A percentile compares a stretch with the other conserved stretches of the same genome.
Conservation (phyloP, 2,113 vertebrate species). For the Mormyrus lacerda region DNA sequence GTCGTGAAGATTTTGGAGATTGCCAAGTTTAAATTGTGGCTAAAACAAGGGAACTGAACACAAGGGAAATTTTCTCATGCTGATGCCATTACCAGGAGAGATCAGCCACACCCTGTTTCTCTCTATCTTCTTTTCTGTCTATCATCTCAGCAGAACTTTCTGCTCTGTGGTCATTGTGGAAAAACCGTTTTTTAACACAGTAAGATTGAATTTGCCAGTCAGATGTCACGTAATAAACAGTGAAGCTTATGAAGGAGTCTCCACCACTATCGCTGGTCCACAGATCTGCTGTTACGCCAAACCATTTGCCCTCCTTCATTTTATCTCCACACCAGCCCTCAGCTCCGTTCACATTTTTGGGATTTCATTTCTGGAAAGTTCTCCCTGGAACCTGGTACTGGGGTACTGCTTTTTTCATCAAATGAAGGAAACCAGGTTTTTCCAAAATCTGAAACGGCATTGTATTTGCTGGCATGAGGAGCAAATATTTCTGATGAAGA, state of each 20-base stretch:
- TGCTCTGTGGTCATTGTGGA: neutral
- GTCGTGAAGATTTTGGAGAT: neutral
- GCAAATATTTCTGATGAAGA: neutral
- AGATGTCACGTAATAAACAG: neutral
- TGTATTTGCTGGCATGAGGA: neutral
- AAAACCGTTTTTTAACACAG: neutral
- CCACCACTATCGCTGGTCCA: neutral
- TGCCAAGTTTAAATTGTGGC: neutral
- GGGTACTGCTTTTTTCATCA: neutral
- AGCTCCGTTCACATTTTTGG: neutral
- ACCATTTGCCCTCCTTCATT: neutral
- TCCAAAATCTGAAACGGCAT: neutral
- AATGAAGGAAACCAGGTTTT: neutral
- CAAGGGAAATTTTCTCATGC: neutral
- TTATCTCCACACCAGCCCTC: neutral
- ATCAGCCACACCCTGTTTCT: neutral
- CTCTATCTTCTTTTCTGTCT: neutral
- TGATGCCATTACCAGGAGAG: neutral
- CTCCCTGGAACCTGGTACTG: neutral
- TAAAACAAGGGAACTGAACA: neutral
- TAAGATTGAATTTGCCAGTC: neutral
- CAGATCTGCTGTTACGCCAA: neutral
- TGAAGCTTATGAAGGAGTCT: neutral
- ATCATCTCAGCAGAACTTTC: neutral
- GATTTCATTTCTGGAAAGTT: neutral